phyloP scores from a whole-genome alignment of 1,140 invertebrate species.

The Camponotus pennsylvanicus region DNA sequence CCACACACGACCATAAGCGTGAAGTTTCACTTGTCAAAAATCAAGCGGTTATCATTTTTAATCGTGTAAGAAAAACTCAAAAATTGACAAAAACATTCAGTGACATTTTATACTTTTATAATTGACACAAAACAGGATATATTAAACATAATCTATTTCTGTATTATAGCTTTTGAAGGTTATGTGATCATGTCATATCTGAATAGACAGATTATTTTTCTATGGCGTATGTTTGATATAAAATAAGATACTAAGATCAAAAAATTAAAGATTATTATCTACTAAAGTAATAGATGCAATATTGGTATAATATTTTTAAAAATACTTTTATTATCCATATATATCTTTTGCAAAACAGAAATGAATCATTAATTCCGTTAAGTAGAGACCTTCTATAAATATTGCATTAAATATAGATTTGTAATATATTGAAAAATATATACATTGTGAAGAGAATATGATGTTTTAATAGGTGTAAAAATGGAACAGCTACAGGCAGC shows the following conservation, averaged over 20 bases:
- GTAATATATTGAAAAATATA: neutral
- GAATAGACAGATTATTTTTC: conserved; percentile 10
- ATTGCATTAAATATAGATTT: neutral
- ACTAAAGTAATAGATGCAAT: neutral
- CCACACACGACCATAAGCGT: too few species aligned
- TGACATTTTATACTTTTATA: neutral
- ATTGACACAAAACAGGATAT: neutral
- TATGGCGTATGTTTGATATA: neutral
- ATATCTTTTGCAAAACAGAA: neutral
- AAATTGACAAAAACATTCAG: neutral
- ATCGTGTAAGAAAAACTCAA: too few species aligned
- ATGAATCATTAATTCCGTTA: neutral
- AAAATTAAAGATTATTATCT: neutral
- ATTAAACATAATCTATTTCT: neutral
- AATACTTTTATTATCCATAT: neutral
- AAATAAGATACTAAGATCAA: neutral
- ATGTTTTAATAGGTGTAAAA: neutral
- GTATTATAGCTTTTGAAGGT: conserved; percentile 1
- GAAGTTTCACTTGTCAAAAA: too few species aligned
- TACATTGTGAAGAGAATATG: neutral
- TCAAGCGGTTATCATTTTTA: too few species aligned
- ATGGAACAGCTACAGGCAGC: conserved; percentile 92
- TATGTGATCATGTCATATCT: neutral
- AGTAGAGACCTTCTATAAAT: neutral
- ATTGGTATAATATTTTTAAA: neutral